Percentiles rank a stretch among this genome's conserved stretches.
phyloP scores from a whole-genome alignment of 2,797 vertebrate species.

The Periophthalmus magnuspinnatus region DNA sequence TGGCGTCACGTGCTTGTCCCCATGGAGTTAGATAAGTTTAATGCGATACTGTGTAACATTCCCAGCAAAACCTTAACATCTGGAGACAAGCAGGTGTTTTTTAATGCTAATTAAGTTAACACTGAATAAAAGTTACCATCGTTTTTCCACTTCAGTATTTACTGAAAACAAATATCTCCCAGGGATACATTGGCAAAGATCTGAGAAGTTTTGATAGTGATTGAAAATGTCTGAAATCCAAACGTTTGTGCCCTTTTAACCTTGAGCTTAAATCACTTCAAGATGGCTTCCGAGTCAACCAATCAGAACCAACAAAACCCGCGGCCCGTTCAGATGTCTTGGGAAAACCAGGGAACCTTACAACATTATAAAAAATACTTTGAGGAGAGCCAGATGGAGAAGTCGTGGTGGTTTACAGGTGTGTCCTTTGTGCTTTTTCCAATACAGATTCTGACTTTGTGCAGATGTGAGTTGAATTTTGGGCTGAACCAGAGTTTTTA shows the following conservation, averaged over 20 bases:
- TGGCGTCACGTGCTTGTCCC: neutral
- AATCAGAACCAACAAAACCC: conserved; percentile 69
- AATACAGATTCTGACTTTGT: neutral
- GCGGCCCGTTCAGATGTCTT: conserved; percentile 38
- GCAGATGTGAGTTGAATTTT: conserved; percentile 14
- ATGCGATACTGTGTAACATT: neutral
- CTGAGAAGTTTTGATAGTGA: conserved; percentile 42
- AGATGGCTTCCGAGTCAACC: conserved; percentile 60
- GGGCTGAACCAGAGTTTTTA: conserved; percentile 53
- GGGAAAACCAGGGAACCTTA: conserved; percentile 17
- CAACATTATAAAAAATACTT: conserved; percentile 7
- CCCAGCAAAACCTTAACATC: neutral
- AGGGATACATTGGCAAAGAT: conserved; percentile 28
- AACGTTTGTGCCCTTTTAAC: conserved; percentile 48
- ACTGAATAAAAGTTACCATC: neutral
- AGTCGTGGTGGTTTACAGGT: neutral
- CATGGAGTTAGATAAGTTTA: neutral
- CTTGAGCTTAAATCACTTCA: conserved; percentile 71
- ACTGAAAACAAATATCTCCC: conserved; percentile 6
- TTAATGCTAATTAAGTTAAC: neutral
- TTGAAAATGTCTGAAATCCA: conserved; percentile 32
- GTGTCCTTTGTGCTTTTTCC: conserved; percentile 1
- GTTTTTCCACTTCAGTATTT: neutral
- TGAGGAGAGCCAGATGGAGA: neutral
- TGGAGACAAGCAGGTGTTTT: neutral